Percentiles rank a stretch among this genome's conserved stretches.
phyloP scores from a whole-genome alignment of 2,113 vertebrate genomes.

The Rhodinocichla rosea region DNA sequence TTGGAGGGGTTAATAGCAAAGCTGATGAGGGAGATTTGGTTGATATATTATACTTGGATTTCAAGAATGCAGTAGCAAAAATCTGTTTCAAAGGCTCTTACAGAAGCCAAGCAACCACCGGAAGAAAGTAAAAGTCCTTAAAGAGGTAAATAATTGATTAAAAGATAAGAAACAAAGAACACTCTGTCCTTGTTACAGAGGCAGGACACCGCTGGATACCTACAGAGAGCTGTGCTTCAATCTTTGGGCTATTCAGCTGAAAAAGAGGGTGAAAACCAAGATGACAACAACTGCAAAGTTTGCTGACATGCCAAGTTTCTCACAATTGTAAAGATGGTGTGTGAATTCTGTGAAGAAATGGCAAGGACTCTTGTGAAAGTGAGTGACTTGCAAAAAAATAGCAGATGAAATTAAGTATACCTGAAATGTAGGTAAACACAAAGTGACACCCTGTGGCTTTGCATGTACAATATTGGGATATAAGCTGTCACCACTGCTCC shows the following conservation, averaged over 20 bases:
- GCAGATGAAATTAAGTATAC: neutral
- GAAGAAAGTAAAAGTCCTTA: neutral
- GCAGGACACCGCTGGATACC: neutral
- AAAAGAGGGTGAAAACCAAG: neutral
- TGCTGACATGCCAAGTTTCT: neutral
- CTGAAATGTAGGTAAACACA: neutral
- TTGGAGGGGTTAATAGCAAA: slow-evolving; percentile 4
- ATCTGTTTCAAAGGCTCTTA: neutral
- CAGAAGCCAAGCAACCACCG: neutral
- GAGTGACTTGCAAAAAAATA: neutral
- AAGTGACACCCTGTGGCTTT: neutral
- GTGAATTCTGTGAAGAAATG: neutral
- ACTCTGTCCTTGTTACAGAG: neutral
- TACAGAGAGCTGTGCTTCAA: neutral
- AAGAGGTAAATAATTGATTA: slow-evolving; percentile 27
- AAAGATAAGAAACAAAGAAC: neutral
- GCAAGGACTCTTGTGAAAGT: neutral
- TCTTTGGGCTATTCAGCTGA: neutral
- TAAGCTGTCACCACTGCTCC: neutral
- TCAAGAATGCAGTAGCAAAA: neutral
- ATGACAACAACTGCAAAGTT: neutral
- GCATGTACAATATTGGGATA: neutral
- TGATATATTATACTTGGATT: neutral
- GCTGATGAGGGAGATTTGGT: neutral
- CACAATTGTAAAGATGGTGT: neutral